Percentiles rank a stretch among this genome's conserved stretches.
These are phyloP conservation scores for Microctenopoma stevenorrisi DNA, from an alignment of 2,797 vertebrate genomes.

Conservation along the genomic window DNA sequence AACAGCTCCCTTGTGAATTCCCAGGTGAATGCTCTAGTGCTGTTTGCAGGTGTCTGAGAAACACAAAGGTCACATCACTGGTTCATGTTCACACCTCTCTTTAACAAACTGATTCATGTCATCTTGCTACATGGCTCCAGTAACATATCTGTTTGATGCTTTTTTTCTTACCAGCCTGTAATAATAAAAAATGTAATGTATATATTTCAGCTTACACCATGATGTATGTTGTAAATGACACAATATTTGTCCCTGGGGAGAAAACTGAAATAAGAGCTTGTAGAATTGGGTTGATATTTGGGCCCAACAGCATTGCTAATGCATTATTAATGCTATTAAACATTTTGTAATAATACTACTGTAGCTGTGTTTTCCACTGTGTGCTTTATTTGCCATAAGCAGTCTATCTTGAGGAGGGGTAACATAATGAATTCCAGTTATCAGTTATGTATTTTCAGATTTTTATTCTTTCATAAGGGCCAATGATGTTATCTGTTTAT, in stretches of 20 bases:
- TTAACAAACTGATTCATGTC: conserved; percentile 40
- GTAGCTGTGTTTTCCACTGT: conserved; percentile 1
- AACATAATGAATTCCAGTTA: not conserved
- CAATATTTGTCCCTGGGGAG: not conserved
- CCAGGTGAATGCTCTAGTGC: conserved; percentile 29
- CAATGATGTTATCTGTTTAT: not conserved
- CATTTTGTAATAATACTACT: conserved; percentile 1
- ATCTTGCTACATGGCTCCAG: conserved; percentile 24
- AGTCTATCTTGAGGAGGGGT: conserved; percentile 11
- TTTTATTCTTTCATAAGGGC: not conserved
- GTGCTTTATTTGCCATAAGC: conserved; percentile 5
- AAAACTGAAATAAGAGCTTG: not conserved
- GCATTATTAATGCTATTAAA: conserved; percentile 10
- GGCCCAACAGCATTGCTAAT: not conserved
- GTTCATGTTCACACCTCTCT: conserved; percentile 30
- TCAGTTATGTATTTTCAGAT: conserved; percentile 1
- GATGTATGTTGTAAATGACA: not conserved
- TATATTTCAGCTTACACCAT: too few relatives aligned
- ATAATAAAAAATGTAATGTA: too few relatives aligned
- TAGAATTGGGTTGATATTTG: not conserved
- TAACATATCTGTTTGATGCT: conserved; percentile 27
- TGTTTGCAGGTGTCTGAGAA: conserved; percentile 42
- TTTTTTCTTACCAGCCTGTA: not conserved
- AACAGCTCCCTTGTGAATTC: conserved; percentile 30
- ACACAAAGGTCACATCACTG: conserved; percentile 35